A percentile compares a stretch with the other conserved stretches of the same genome.
phyloP scores from a whole-genome alignment of 2,797 vertebrate genomes.

The Acipenser transmontanus region DNA sequence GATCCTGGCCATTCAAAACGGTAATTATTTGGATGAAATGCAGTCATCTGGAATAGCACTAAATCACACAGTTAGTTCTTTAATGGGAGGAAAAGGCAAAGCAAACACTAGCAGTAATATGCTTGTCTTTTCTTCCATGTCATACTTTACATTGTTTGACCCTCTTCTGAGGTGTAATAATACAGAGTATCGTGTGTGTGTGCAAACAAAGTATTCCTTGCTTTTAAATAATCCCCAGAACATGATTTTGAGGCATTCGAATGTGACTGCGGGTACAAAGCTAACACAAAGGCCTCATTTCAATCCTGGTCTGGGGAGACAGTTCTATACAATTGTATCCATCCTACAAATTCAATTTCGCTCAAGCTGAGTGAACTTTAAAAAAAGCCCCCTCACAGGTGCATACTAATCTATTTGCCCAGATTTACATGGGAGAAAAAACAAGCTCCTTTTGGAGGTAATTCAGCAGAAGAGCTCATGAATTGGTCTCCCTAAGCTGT shows the following conservation, averaged over 20 bases:
- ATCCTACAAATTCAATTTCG: constrained; percentile 34
- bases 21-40: no score
- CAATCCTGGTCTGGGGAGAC: constrained; percentile 26
- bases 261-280: constrained; percentile 43
- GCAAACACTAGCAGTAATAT: constrained; percentile 7
- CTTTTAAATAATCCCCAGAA: constrained; percentile 46
- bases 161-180: constrained; percentile 12
- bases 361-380: constrained; percentile 32
- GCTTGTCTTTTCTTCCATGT: constrained; percentile 6
- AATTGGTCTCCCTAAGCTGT: constrained; percentile 23
- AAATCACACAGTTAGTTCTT: no score
- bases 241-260: constrained; percentile 35
- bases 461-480: constrained; percentile 50
- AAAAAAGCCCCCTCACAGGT: constrained; percentile 45
- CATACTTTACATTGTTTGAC: constrained; percentile 11
- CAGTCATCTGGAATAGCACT: no score
- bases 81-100: neutral
- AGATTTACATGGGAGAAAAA: constrained; percentile 29
- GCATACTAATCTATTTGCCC: constrained; percentile 58
- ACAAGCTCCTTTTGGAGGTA: constrained; percentile 45
- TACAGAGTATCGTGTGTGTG: constrained; percentile 23
- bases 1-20: no score
- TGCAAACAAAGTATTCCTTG: constrained; percentile 41
- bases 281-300: constrained; percentile 46
- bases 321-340: constrained; percentile 14